phyloP scores from a whole-genome alignment of 2,888 invertebrate species.

The Pristionchus exspectatus region DNA sequence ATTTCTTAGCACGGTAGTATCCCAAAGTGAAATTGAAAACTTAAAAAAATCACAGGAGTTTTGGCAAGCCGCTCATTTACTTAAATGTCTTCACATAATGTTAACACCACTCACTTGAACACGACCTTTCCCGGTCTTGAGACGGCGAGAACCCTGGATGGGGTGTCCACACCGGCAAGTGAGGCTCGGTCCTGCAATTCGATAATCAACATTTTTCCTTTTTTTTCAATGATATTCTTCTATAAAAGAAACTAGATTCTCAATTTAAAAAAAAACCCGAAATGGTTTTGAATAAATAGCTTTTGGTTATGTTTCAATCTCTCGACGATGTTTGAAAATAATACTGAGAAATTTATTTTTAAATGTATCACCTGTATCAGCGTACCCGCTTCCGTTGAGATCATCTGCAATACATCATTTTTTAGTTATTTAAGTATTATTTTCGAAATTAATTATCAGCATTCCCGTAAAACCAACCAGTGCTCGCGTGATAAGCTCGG shows the following conservation, averaged over 20 bases:
- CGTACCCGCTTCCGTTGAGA: conserved; percentile 29
- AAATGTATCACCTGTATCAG: not conserved
- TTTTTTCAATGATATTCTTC: not conserved
- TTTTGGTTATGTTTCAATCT: not conserved
- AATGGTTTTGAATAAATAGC: too few species aligned
- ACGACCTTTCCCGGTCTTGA: conserved; percentile 21
- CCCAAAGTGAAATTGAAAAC: too few species aligned
- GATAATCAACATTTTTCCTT: not conserved
- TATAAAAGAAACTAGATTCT: too few species aligned
- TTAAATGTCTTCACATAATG: not conserved
- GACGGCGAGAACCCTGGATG: conserved; percentile 28
- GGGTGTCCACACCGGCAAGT: conserved; percentile 39
- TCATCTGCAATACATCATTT: conserved; percentile 16
- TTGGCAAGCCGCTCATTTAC: too few species aligned
- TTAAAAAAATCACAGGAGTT: too few species aligned
- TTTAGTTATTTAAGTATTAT: not conserved
- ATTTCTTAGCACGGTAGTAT: too few species aligned
- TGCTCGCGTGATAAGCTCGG: not conserved
- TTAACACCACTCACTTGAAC: conserved; percentile 33
- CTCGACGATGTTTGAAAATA: not conserved
- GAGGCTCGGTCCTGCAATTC: not conserved
- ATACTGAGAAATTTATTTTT: too few species aligned
- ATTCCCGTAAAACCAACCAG: not conserved
- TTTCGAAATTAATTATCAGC: not conserved
- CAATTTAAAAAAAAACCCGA: too few species aligned